Evolutionary conservation across 2,797 vertebrate species (phyloP), one percentile per base, ranked within the genome.

Genomic region (Silurus aristotelis): DNA sequence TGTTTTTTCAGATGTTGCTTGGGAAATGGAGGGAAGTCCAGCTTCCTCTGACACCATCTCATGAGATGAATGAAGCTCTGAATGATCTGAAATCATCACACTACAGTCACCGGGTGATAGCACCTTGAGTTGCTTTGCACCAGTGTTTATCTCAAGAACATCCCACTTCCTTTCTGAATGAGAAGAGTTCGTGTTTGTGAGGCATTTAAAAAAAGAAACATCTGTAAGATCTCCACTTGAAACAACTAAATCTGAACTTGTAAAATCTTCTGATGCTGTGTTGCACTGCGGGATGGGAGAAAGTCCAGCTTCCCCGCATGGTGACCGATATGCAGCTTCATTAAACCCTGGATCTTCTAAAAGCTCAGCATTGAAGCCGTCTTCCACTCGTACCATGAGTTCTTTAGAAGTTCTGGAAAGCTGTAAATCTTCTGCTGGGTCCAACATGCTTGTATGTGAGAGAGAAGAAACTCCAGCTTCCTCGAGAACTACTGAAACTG

Each of bases 401-500:
- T 82, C 64, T 10, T 83, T 6, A 61, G 22, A 27, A 19, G 15
- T n/a, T 22, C 0, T 38, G 1, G n/a, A 64, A 70, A 43, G 15
- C 20, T 67, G 22, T 20, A 46, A 48, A 19, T 81, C 27, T 14
- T 43, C 25, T 43, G 52, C 19, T 71, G 52, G 8, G 6, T 20
- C 1, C 10, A 38, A 22, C 17, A 38, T 6, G 8, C 9, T 22
- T 0, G 56, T 22, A 13, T n/a, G 43, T 64, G 38, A 27, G n/a
- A 17, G 15, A 80, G n/a, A 60, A 88, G 87, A 76, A 89, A 85
- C 22, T 80, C 80, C 88, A 89, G 86, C n/a, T 86, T 87, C 87
- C n/a, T 58, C 27, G 27, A 77, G 14, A 80, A 46, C 84, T 48
- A 64, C 56, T 48, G 20, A 60, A 73, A 15, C 73, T 7, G 17